phyloP scores from a whole-genome alignment of 2,113 vertebrate genomes.

The Saccopteryx leptura region DNA sequence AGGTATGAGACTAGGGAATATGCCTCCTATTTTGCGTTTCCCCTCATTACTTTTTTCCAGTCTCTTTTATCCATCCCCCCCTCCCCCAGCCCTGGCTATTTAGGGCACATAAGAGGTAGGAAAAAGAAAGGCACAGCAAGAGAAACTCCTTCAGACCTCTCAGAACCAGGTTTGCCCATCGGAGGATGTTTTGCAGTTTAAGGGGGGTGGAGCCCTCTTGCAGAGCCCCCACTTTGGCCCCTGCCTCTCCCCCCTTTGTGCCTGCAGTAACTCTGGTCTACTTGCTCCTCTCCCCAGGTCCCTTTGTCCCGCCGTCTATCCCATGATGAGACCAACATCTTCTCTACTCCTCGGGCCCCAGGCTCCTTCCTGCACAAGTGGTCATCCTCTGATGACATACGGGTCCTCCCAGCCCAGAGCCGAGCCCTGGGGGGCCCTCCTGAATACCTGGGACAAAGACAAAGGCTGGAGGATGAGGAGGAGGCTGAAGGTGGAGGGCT shows the following conservation, averaged over 20 bases:
- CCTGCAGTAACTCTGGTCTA: not conserved
- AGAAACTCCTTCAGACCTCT: not conserved
- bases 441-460: slow-evolving; percentile 86
- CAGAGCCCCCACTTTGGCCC: not conserved
- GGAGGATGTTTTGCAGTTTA: not conserved
- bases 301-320: slow-evolving; percentile 91
- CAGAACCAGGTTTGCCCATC: not conserved
- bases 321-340: slow-evolving; percentile 91
- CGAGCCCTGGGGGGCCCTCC: slow-evolving; percentile 83
- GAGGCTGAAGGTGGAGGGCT: slow-evolving; percentile 82
- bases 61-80: not conserved
- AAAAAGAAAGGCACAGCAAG: not conserved
- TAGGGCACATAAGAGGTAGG: not conserved
- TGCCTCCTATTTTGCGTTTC: not conserved
- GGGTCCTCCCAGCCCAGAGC: slow-evolving; percentile 84
- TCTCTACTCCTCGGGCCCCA: slow-evolving; percentile 87
- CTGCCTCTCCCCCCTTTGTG: not conserved
- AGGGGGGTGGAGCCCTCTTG: not conserved
- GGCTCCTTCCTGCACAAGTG: slow-evolving; percentile 91
- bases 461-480: slow-evolving; percentile 85
- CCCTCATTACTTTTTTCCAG: not conserved
- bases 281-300: slow-evolving; percentile 83
- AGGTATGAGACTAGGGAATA: slow-evolving; percentile 81
- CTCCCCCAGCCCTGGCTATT: not conserved
- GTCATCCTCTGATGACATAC: slow-evolving; percentile 93